Percentiles rank a stretch among this genome's conserved stretches.
Conservation (phyloP, 2,888 invertebrate genomes). For the Cantharis lateralis region DNA sequence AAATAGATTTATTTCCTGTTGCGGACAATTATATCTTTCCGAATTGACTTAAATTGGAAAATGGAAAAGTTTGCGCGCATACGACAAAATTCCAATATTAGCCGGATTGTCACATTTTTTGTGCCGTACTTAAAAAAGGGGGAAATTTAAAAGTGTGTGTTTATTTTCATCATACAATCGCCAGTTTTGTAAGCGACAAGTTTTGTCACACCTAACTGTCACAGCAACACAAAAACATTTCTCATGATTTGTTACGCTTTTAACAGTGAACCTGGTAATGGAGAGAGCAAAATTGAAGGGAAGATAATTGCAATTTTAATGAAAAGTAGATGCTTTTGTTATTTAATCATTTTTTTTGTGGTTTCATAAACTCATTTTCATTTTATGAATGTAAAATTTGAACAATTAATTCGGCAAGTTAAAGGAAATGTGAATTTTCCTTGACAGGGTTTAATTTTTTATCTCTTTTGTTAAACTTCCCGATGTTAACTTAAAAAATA, state of each 20-base stretch:
- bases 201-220: not conserved
- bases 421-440: not conserved
- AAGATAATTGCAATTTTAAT: not conserved
- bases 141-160: not conserved
- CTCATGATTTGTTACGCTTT: not conserved
- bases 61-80: not conserved
- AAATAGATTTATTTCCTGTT: not conserved
- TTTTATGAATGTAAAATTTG: not conserved
- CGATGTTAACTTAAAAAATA: not conserved
- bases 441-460: not conserved
- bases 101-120: not conserved
- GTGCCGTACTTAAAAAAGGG: not conserved
- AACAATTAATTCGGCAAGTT: not conserved
- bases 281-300: not conserved
- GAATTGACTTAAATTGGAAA: not conserved
- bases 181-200: not conserved
- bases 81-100: not conserved
- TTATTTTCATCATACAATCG: not conserved
- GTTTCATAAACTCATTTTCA: not conserved
- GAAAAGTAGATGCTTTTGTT: not conserved
- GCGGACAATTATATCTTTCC: not conserved
- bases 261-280: not conserved
- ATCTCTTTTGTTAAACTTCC: not conserved
- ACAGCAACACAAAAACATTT: not conserved
- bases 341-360: not conserved